Evolutionary conservation across 2,113 vertebrate genomes (phyloP).

Genomic region (Narcine bancroftii): DNA sequence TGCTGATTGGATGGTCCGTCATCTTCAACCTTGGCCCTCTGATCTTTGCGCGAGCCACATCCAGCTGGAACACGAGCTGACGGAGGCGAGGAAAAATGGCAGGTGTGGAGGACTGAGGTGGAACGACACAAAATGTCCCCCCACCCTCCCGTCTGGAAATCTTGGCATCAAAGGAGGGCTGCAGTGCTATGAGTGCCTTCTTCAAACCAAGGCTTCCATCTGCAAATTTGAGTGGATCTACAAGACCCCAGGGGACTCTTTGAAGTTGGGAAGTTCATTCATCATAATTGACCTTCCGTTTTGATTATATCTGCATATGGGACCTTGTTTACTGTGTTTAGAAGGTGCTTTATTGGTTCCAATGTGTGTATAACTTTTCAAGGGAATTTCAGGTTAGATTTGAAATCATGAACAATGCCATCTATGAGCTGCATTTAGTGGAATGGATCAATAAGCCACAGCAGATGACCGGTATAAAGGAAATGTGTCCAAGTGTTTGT

Average conservation of each 20-base stretch:
- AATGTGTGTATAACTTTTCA: neutral
- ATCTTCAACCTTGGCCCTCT: neutral
- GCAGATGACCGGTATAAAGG: neutral
- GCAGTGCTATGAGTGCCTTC: neutral
- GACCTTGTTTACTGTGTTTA: neutral
- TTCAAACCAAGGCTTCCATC: neutral
- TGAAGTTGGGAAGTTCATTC: neutral
- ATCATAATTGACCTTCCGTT: neutral
- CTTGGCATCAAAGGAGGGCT: neutral
- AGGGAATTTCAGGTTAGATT: neutral
- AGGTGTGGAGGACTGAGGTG: neutral
- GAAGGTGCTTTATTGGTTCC: neutral
- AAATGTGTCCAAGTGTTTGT: neutral
- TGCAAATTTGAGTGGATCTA: too few relatives aligned
- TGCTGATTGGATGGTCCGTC: conserved; percentile 10
- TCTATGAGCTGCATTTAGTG: neutral
- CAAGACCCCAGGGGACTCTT: neutral
- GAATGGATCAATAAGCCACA: neutral
- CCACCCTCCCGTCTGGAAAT: neutral
- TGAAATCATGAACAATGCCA: neutral
- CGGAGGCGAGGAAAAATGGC: neutral
- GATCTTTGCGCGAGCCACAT: neutral
- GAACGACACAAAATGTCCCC: too few relatives aligned
- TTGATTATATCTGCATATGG: neutral
- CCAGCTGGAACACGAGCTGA: neutral